Evolutionary conservation across 1,140 invertebrate genomes (phyloP).

Genomic region (Drosophila sp.): DNA sequence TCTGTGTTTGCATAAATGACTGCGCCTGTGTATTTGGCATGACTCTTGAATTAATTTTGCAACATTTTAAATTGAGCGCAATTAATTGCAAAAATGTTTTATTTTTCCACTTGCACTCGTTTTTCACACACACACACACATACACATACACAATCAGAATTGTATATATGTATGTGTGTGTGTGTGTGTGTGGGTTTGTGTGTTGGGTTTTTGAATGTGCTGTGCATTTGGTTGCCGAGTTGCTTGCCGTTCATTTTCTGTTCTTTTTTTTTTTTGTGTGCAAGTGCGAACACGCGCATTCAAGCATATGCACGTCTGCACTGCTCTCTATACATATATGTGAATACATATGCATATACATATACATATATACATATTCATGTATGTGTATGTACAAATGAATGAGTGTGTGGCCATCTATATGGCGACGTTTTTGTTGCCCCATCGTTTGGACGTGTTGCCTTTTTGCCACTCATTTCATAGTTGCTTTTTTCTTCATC

Average conservation of each 20-base stretch:
- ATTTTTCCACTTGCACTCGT: constrained; percentile 80
- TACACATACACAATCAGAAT: background rate
- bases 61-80: constrained; percentile 83
- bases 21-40: constrained; percentile 81
- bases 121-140: constrained; percentile 36
- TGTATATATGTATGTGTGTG: constrained; percentile 13
- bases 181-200: background rate
- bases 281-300: constrained; percentile 81
- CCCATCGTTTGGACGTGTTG: constrained; percentile 67
- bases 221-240: constrained; percentile 65
- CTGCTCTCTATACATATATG: constrained; percentile 37
- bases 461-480: constrained; percentile 69
- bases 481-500: constrained; percentile 45
- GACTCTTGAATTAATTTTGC: constrained; percentile 83
- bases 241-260: constrained; percentile 23
- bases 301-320: constrained; percentile 74
- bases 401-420: constrained; percentile 36
- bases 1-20: constrained; percentile 77
- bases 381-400: constrained; percentile 25
- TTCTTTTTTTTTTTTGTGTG: constrained; percentile 54
- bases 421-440: constrained; percentile 54
- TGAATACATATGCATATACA: background rate
- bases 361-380: constrained; percentile 8
- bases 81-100: constrained; percentile 82
- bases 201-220: constrained; percentile 58